phyloP scores from a whole-genome alignment of 1,140 invertebrate species.

The Eumaeus atala region DNA sequence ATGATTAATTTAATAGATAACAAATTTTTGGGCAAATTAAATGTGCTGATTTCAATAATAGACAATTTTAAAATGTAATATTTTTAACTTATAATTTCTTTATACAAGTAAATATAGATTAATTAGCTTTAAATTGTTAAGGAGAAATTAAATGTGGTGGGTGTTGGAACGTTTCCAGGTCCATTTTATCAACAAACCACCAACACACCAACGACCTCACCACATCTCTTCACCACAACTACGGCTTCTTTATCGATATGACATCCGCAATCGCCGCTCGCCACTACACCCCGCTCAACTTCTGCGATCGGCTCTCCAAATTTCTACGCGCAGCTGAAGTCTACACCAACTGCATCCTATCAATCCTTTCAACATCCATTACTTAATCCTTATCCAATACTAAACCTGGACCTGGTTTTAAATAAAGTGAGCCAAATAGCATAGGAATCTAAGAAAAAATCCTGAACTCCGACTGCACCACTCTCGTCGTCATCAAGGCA shows the following conservation, averaged over 20 bases:
- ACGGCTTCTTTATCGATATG: constrained; percentile 64
- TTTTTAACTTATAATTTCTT: not conserved
- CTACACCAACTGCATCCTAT: constrained; percentile 55
- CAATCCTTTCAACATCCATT: constrained; percentile 55
- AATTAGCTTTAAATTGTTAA: constrained; percentile 24
- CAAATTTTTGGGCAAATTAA: not conserved
- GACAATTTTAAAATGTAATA: not conserved
- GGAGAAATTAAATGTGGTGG: constrained; percentile 68
- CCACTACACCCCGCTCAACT: constrained; percentile 48
- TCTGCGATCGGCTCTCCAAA: constrained; percentile 58
- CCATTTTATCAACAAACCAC: constrained; percentile 73
- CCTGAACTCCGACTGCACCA: constrained; percentile 60
- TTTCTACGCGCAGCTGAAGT: constrained; percentile 60
- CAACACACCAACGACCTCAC: constrained; percentile 71
- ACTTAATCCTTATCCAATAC: constrained; percentile 48
- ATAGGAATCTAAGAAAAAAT: constrained; percentile 44
- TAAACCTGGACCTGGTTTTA: constrained; percentile 34
- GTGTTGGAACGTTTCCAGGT: constrained; percentile 74
- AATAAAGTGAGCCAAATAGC: constrained; percentile 46
- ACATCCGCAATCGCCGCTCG: constrained; percentile 62
- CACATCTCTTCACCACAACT: constrained; percentile 69
- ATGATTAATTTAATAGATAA: not conserved
- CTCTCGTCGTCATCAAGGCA: constrained; percentile 56
- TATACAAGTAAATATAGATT: not conserved
- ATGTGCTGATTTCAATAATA: not conserved